Evolutionary conservation across 2,888 invertebrate species (phyloP), one percentile per base, ranked within the genome.

Genomic region (Pandemis cinnamomeana): DNA sequence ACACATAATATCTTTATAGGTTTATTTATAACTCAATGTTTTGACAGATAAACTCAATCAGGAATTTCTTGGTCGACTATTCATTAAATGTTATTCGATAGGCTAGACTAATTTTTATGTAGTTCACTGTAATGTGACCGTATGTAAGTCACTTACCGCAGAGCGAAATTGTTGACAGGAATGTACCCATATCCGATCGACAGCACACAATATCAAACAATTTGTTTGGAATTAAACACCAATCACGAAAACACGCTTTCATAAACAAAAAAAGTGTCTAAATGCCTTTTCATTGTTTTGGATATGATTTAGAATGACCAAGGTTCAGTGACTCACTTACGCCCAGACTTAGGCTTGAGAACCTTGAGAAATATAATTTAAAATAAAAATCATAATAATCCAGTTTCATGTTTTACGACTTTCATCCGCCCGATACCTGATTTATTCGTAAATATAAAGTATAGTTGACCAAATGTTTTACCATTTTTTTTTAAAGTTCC

Each of bases 111-210:
- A 0, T 55, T 55, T 55, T 51, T 51, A 51, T n/a, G 51, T 55
- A 8, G 7, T 20, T 20, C 55, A 53, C 15, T 13, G 53, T 7
- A n/a, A 53, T 53, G 8, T 53, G 53, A 15, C 15, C 1, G 7
- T 15, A 1, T 2, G 53, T 15, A 15, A 13, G 20, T 27, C 20
- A 64, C 63, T 64, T 46, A 64, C 63, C 46, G 41, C 20, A 7
- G 2, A 44, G 63, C 46, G 11, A 44, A 46, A 63, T 63, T 63
- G 63, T 63, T 63, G 63, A 44, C 44, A 63, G 5, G 44, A 44
- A 63, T 20, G 44, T 44, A 44, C 63, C 63, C 63, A 64, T 64
- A 27, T 64, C 46, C 46, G 58, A 27, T 11, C 27, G n/a, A 20
- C 1, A 27, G 27, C 27, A 13, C 10, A 46, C 8, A 64, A 42